phyloP scores from a whole-genome alignment of 2,888 invertebrate species.

The Apodemia hepburni region DNA sequence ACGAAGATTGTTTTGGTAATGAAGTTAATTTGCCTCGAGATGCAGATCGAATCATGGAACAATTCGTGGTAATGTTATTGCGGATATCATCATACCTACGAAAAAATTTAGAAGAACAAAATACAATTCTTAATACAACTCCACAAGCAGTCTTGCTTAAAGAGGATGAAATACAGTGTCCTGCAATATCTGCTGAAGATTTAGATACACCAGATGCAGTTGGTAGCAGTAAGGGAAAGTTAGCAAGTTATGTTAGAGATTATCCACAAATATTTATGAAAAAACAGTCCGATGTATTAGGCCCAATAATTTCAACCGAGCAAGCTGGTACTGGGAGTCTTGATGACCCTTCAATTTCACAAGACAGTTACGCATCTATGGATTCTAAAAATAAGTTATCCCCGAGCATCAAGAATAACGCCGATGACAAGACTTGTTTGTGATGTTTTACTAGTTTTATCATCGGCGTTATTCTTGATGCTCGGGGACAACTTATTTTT shows the following conservation, averaged over 20 bases:
- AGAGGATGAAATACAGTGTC: constrained; percentile 31
- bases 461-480: constrained; percentile 4
- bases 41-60: constrained; percentile 65
- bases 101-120: constrained; percentile 39
- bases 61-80: constrained; percentile 63
- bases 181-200: constrained; percentile 37
- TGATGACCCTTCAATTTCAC: background rate
- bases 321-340: background rate
- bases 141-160: constrained; percentile 26
- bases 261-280: constrained; percentile 70
- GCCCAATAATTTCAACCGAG: constrained; percentile 19
- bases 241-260: constrained; percentile 58
- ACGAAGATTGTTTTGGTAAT: constrained; percentile 58
- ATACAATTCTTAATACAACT: constrained; percentile 35
- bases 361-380: constrained; percentile 15
- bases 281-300: constrained; percentile 41
- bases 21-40: constrained; percentile 59
- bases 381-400: constrained; percentile 19
- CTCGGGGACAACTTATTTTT: constrained; percentile 16
- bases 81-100: constrained; percentile 52
- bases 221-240: constrained; percentile 47
- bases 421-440: constrained; percentile 20
- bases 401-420: constrained; percentile 6
- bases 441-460: background rate
- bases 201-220: constrained; percentile 53